These are phyloP conservation scores for Heloderma charlesbogerti DNA, from an alignment of 2,113 vertebrate genomes.

Conservation along the genomic window DNA sequence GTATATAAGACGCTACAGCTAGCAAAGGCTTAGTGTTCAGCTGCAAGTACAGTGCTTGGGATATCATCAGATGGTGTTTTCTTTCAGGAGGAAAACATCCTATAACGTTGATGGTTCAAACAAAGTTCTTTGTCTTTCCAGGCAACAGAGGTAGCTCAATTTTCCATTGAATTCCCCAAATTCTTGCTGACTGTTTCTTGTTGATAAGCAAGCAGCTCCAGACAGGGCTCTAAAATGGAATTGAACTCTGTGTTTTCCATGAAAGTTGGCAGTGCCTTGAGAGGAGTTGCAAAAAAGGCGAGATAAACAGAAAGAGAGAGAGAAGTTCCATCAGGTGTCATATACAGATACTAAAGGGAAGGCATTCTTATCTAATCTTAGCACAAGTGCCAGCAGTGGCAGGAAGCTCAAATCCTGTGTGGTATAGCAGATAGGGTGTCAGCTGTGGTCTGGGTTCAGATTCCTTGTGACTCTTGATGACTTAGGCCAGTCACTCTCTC, in stretches of 20 bases:
- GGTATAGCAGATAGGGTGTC: neutral
- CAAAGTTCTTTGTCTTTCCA: neutral
- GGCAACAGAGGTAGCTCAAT: neutral
- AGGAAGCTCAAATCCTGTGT: neutral
- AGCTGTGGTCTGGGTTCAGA: neutral
- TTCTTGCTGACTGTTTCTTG: neutral
- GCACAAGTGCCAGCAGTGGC: neutral
- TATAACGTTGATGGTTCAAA: neutral
- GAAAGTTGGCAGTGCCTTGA: neutral
- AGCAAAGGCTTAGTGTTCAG: too few species aligned
- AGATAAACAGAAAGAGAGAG: conserved; percentile 11
- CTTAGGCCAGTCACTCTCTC: neutral
- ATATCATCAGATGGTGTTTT: neutral
- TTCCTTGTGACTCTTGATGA: neutral
- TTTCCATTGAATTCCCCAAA: neutral
- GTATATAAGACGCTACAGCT: neutral
- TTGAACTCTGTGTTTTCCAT: neutral
- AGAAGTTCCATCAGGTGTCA: conserved; percentile 1
- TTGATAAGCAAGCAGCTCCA: neutral
- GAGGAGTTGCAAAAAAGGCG: neutral
- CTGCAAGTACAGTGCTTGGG: neutral
- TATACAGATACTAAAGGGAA: neutral
- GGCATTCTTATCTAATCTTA: neutral
- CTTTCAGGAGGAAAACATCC: neutral
- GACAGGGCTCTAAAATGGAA: neutral